These are phyloP conservation scores for Sitophilus oryzae DNA, from an alignment of 1,140 invertebrate genomes.

Conservation along the genomic window DNA sequence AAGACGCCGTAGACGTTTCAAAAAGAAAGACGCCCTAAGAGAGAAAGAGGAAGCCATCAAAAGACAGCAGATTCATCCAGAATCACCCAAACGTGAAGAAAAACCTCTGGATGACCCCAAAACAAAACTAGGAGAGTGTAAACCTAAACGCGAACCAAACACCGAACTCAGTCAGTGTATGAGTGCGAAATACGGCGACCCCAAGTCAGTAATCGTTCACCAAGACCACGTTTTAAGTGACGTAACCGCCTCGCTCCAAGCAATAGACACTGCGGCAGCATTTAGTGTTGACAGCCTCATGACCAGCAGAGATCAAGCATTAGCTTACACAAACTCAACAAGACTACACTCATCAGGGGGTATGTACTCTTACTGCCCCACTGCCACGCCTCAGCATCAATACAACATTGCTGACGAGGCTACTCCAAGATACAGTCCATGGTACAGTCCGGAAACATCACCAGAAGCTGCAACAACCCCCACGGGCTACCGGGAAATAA, in stretches of 20 bases:
- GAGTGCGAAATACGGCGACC: slow-evolving; percentile 40
- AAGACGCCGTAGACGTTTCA: slow-evolving; percentile 84
- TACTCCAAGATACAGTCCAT: slow-evolving; percentile 48
- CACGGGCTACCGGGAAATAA: slow-evolving; percentile 39
- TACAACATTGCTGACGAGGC: slow-evolving; percentile 51
- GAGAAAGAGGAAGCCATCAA: slow-evolving; percentile 84
- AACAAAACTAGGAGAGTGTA: slow-evolving; percentile 49
- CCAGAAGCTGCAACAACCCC: slow-evolving; percentile 49
- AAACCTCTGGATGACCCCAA: slow-evolving; percentile 46
- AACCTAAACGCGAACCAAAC: slow-evolving; percentile 59
- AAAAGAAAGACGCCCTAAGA: slow-evolving; percentile 88
- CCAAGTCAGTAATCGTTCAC: slow-evolving; percentile 44
- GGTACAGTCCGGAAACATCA: slow-evolving; percentile 50
- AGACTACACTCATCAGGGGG: slow-evolving; percentile 48
- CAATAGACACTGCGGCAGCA: slow-evolving; percentile 43
- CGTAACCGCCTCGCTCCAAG: slow-evolving; percentile 45
- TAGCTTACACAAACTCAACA: slow-evolving; percentile 46
- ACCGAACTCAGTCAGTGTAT: slow-evolving; percentile 47
- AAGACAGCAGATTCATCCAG: slow-evolving; percentile 58
- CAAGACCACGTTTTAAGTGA: slow-evolving; percentile 48
- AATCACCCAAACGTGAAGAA: slow-evolving; percentile 47
- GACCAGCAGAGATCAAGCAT: slow-evolving; percentile 40
- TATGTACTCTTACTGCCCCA: slow-evolving; percentile 43
- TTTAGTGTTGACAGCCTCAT: slow-evolving; percentile 53
- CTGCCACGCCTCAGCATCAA: slow-evolving; percentile 48